These are phyloP conservation scores for Carcharodon carcharias DNA, from an alignment of 2,797 vertebrate species.

Conservation along the genomic window DNA sequence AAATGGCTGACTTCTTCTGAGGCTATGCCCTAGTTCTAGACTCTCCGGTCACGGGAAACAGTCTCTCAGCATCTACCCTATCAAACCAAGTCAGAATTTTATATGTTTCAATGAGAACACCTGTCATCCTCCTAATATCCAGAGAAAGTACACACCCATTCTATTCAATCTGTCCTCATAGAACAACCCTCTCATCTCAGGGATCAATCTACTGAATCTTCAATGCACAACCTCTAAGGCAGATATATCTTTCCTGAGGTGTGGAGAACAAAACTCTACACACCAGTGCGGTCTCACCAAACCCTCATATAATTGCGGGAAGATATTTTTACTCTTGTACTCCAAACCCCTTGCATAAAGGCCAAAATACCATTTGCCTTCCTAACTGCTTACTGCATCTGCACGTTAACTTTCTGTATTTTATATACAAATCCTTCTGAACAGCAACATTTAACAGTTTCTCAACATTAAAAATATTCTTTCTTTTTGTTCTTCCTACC, in stretches of 20 bases:
- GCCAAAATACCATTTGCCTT: not conserved
- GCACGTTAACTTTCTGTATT: not conserved
- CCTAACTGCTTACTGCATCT: too few relatives aligned
- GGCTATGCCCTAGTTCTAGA: not conserved
- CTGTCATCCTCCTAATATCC: not conserved
- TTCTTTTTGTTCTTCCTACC: not conserved
- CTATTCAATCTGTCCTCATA: too few relatives aligned
- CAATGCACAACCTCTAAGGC: too few relatives aligned
- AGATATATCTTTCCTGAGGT: too few relatives aligned
- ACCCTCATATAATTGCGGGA: too few relatives aligned
- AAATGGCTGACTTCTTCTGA: not conserved
- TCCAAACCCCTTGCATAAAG: not conserved
- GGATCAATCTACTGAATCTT: too few relatives aligned
- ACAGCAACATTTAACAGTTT: not conserved
- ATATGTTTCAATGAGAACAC: too few relatives aligned
- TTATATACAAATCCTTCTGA: not conserved
- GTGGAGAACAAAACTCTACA: too few relatives aligned
- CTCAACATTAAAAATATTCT: not conserved
- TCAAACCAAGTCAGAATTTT: not conserved
- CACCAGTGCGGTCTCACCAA: too few relatives aligned
- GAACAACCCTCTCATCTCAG: too few relatives aligned
- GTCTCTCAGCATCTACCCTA: not conserved
- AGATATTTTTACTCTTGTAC: too few relatives aligned
- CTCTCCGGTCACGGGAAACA: not conserved
- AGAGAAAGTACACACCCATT: not conserved